These are phyloP conservation scores for Rhadina sibilatrix DNA, from an alignment of 2,113 vertebrate genomes.

Conservation along the genomic window DNA sequence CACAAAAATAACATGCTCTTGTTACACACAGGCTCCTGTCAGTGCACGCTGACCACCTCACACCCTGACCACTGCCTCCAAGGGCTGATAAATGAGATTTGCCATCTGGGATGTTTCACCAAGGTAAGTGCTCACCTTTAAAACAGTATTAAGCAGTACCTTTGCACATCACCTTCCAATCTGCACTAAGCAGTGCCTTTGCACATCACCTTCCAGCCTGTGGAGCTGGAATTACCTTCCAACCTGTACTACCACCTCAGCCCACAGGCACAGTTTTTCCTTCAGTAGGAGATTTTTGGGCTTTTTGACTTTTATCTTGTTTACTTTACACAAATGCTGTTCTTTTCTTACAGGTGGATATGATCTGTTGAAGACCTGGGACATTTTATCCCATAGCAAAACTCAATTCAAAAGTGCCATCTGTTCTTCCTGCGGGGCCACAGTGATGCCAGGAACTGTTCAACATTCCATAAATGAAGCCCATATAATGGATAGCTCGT, in stretches of 20 bases:
- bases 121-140: not conserved
- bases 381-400: conserved; percentile 53
- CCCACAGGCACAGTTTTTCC: not conserved
- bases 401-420: conserved; percentile 57
- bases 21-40: not conserved
- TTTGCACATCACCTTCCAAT: not conserved
- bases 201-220: not conserved
- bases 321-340: conserved; percentile 24
- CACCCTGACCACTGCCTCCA: not conserved
- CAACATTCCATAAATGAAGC: conserved; percentile 61
- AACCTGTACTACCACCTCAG: not conserved
- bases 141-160: not conserved
- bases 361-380: conserved; percentile 51
- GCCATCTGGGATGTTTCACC: not conserved
- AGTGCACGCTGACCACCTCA: not conserved
- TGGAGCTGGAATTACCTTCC: not conserved
- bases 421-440: conserved; percentile 64
- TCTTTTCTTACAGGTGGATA: conserved; percentile 47
- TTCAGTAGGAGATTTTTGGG: not conserved
- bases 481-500: conserved; percentile 19
- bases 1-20: not conserved
- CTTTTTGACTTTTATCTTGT: not conserved
- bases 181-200: not conserved
- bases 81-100: not conserved
- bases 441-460: conserved; percentile 47